phyloP scores from a whole-genome alignment of 2,113 vertebrate species.

The rabbit (Oryctolagus cuniculus) region DNA sequence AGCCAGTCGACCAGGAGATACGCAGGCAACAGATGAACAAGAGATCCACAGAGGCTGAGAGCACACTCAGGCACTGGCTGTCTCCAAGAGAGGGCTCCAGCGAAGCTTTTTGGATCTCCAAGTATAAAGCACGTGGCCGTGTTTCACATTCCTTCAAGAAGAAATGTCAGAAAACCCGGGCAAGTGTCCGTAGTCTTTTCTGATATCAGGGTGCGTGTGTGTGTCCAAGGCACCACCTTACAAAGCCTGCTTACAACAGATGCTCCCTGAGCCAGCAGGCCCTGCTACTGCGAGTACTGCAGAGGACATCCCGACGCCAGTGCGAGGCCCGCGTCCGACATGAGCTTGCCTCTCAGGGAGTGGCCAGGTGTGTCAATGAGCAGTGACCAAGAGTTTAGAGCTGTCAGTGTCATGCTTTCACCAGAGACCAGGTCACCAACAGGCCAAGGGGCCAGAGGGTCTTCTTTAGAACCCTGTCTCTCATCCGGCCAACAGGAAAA shows the following conservation, averaged over 20 bases:
- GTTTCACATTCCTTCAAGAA: not conserved
- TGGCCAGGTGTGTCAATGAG: not conserved
- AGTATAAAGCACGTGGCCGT: not conserved
- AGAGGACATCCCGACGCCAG: not conserved
- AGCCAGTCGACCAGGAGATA: not conserved
- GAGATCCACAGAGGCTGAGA: not conserved
- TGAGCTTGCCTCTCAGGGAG: not conserved
- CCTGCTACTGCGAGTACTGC: not conserved
- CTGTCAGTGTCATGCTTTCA: not conserved
- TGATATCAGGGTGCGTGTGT: not conserved
- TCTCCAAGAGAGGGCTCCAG: not conserved
- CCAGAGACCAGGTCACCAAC: not conserved
- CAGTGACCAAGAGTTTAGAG: slow-evolving; percentile 46
- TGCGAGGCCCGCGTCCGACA: not conserved
- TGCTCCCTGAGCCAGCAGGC: not conserved
- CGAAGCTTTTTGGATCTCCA: not conserved
- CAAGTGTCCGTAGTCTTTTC: not conserved
- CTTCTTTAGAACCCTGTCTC: not conserved
- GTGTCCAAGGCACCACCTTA: not conserved
- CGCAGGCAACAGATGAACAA: slow-evolving; percentile 35
- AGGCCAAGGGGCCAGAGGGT: not conserved
- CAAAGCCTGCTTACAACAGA: not conserved
- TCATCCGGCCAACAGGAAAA: not conserved
- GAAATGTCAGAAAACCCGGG: not conserved
- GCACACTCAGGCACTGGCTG: not conserved